Base-by-base conservation (phyloP, 2,113 vertebrate genomes). In the Ctenodactylus gundi region DNA sequence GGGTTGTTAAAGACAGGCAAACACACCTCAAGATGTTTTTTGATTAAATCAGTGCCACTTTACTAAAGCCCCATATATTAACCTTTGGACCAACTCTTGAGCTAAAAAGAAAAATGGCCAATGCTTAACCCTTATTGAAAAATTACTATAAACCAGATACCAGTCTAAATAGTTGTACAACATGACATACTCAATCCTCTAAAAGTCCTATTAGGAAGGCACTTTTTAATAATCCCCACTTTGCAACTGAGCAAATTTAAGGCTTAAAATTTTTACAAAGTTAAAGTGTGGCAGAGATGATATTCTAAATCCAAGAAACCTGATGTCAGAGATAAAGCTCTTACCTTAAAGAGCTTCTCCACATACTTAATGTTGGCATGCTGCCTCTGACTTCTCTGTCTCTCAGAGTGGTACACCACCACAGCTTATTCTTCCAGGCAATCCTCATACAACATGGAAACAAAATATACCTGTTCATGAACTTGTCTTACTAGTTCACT, bases 231-330 rank as follows among this genome's bases (percentile, higher is more conserved):
- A n/a, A 72, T 60, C 36, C 11, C 23, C 77, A 75, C 36, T 96
- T 92, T 94, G 17, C 10, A 86, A 46, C 1, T 82, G 39, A 89
- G n/a, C 2, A 89, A 92, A 86, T 73, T n/a, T 89, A 90, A 88
- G 14, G 10, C 67, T 84, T 72, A 57, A 92, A 68, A 96, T 94
- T 57, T 51, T 90, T 91, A 91, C 46, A 36, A 20, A 89, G 21
- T 65, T 67, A 39, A 15, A 34, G 55, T 81, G 41, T 7, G 1
- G 13, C 57, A 85, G 76, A n/a, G 81, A 4, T 11, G 12, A 17
- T 80, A 95, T 49, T 91, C 41, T 87, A 82, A n/a, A 57, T 27
- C 13, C 57, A 94, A 36, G 25, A 92, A 78, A 39, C 36, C 15
- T 93, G 41, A 55, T 12, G 2, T 86, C 76, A 95, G 31, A 90